Evolutionary conservation across 2,888 invertebrate species (phyloP), one percentile per base, ranked within the genome.

Genomic region (Neoaliturus tenellus): DNA sequence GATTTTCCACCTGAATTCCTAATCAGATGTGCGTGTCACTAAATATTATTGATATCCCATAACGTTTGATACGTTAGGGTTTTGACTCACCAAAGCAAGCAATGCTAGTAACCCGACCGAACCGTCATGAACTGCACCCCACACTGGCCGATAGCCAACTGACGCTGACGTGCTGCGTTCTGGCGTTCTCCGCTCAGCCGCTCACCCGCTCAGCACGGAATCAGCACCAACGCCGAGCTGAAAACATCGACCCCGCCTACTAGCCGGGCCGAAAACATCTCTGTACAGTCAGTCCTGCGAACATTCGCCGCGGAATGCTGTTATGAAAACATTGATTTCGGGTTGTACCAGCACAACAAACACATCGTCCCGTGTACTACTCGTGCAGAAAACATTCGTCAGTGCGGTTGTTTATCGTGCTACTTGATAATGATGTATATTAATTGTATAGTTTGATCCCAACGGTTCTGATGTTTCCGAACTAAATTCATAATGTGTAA

Each of bases 291-390:
- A 12, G 48, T 48, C n/a, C 48, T 48, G 48, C 14, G 17, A 48
- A 48, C 48, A 48, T 48, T 14, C 14, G 48, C 48, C 6, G 48
- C 48, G 8, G 58, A 58, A 4, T 14, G 6, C 71, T 71, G 71
- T 71, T 71, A 8, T 41, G 71, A 71, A 71, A 71, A 71, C 71
- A 71, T 71, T 71, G 71, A 71, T 71, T 71, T 35, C 71, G 23
- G 23, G 4, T n/a, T 69, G 35, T 69, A 69, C 69, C n/a, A 69
- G 20, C 69, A 33, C 35, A 33, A 33, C 69, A 69, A 67, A 39
- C 10, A 71, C 71, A 41, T 71, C 10, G 41, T 2, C 41, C 12
- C 20, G 1, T 8, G 3, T 71, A 71, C 71, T 71, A 41, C 8
- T n/a, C 31, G 2, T 2, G 31, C 3, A 35, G 35, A 33, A 67